phyloP scores from a whole-genome alignment of 1,140 invertebrate species.

The Bilobella aurantiaca region DNA sequence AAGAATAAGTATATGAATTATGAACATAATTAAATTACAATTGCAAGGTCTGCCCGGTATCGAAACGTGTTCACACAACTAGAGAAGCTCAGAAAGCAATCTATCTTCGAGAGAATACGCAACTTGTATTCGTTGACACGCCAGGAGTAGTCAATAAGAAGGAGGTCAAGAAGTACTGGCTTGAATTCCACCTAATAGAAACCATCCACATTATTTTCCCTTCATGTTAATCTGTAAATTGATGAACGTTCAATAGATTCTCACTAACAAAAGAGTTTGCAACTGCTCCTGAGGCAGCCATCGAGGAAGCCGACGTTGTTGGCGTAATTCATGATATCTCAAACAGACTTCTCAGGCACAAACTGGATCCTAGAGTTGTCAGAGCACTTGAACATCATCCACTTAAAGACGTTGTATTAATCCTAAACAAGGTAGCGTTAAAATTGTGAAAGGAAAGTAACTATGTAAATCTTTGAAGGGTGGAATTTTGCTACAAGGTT shows the following conservation, averaged over 20 bases:
- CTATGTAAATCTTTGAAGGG: too few relatives aligned
- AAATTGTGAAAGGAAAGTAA: too few relatives aligned
- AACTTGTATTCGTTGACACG: constrained; percentile 80
- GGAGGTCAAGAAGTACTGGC: constrained; percentile 53
- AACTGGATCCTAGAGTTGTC: constrained; percentile 57
- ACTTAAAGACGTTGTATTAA: constrained; percentile 60
- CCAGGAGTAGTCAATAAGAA: constrained; percentile 60
- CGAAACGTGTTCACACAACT: constrained; percentile 83
- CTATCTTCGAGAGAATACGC: constrained; percentile 58
- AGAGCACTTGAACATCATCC: constrained; percentile 53
- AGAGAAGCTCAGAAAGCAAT: constrained; percentile 59
- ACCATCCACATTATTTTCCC: neutral
- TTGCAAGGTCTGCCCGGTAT: constrained; percentile 80
- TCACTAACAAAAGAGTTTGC: constrained; percentile 51
- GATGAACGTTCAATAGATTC: constrained; percentile 36
- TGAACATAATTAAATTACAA: too few relatives aligned
- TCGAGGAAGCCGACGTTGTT: constrained; percentile 66
- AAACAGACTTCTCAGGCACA: constrained; percentile 54
- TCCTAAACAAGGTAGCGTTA: constrained; percentile 87
- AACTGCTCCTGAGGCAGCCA: constrained; percentile 51
- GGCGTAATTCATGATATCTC: constrained; percentile 75
- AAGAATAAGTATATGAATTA: too few relatives aligned
- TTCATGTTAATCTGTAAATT: too few relatives aligned
- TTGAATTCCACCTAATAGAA: neutral
- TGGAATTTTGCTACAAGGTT: constrained; percentile 45